Conservation (phyloP, 2,113 vertebrate genomes). For the Ailurus styani region DNA sequence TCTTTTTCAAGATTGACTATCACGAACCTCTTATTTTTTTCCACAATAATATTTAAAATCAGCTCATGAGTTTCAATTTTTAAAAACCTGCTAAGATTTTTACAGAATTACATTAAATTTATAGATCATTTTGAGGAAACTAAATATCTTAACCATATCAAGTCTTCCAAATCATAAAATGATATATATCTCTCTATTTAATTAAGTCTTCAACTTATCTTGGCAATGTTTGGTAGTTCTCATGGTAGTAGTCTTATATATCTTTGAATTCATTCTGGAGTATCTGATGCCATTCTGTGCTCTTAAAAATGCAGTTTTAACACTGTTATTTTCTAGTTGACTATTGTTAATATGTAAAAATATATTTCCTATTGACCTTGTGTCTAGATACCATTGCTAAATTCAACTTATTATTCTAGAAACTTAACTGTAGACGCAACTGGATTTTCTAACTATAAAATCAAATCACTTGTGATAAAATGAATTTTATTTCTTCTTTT, state of each 20-base stretch:
- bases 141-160: background rate
- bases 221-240: background rate
- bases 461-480: background rate
- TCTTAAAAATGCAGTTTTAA: background rate
- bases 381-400: background rate
- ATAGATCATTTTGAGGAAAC: background rate
- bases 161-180: background rate
- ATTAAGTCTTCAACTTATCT: background rate
- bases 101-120: background rate
- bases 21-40: background rate
- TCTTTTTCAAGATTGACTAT: background rate
- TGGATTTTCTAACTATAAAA: background rate
- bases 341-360: background rate
- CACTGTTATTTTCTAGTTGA: background rate
- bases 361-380: background rate
- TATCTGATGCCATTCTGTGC: background rate
- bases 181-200: background rate
- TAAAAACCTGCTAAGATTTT: background rate
- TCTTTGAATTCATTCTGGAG: background rate
- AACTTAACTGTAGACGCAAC: background rate
- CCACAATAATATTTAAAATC: background rate
- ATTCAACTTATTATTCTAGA: background rate
- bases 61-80: background rate
- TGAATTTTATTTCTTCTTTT: background rate
- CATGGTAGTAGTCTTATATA: background rate